Conservation (phyloP, 2,113 vertebrate genomes). For the Mohoua ochrocephala region DNA sequence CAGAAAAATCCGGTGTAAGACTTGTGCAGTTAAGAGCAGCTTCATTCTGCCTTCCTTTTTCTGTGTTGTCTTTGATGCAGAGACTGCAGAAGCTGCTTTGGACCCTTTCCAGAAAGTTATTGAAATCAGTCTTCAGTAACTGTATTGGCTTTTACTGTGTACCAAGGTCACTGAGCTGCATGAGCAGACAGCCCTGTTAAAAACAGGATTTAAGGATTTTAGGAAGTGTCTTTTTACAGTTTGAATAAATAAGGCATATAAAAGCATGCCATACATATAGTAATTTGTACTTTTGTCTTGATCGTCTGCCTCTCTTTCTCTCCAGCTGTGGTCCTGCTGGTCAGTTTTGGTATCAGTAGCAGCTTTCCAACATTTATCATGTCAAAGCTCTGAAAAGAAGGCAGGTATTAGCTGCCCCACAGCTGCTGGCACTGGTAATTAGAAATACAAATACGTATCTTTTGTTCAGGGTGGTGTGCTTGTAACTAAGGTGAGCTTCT, state of each 20-base stretch:
- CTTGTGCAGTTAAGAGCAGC: too few relatives aligned
- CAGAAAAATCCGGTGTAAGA: too few relatives aligned
- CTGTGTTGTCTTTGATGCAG: background rate
- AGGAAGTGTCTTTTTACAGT: background rate
- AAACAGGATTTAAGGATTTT: background rate
- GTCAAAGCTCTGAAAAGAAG: background rate
- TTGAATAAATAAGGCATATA: background rate
- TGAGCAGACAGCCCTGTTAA: background rate
- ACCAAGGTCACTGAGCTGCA: background rate
- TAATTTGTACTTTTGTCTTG: background rate
- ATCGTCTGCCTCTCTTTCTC: background rate
- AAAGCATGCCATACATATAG: background rate
- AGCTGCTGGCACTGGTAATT: background rate
- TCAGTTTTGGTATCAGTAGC: background rate
- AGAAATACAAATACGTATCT: background rate
- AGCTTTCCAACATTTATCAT: background rate
- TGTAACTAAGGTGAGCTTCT: background rate
- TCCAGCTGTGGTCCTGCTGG: background rate
- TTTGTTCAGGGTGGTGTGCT: accelerated
- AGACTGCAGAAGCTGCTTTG: background rate
- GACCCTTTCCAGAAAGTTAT: background rate
- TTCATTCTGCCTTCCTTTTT: background rate
- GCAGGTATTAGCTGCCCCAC: background rate
- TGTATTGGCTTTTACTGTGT: background rate
- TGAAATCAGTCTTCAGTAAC: background rate